phyloP scores from a whole-genome alignment of 1,140 invertebrate species.

The Drosophila nigrodunni region DNA sequence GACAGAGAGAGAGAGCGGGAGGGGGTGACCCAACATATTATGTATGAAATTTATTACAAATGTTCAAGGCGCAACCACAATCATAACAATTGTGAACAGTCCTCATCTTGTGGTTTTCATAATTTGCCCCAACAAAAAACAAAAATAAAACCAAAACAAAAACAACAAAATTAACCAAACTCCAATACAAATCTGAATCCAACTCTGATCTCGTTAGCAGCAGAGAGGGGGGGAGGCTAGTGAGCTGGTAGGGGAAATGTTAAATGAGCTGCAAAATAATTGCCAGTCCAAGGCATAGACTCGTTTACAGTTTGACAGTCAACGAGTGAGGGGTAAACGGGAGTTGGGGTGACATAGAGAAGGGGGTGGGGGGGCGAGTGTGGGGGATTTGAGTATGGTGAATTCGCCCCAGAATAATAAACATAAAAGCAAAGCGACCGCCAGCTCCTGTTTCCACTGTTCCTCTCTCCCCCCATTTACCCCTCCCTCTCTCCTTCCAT shows the following conservation, averaged over 20 bases:
- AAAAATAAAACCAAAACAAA: no score
- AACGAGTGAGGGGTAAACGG: neutral
- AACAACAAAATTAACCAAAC: constrained; percentile 9
- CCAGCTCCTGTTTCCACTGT: neutral
- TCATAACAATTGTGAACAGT: constrained; percentile 22
- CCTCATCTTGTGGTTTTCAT: constrained; percentile 43
- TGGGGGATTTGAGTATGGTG: no score
- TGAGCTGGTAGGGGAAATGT: constrained; percentile 36
- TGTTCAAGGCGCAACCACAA: constrained; percentile 7
- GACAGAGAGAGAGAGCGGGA: neutral
- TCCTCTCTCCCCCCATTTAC: neutral
- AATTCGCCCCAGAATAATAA: constrained; percentile 14
- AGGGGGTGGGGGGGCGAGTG: no score
- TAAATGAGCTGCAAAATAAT: constrained; percentile 70
- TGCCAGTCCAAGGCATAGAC: constrained; percentile 28
- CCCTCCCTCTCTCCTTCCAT: constrained; percentile 13
- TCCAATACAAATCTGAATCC: constrained; percentile 18
- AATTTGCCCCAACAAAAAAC: constrained; percentile 23
- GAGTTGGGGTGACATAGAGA: neutral
- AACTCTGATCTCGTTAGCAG: constrained; percentile 25
- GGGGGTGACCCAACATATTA: neutral
- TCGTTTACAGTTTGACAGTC: constrained; percentile 53
- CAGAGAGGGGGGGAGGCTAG: no score
- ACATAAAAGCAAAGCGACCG: constrained; percentile 14
- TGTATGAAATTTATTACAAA: constrained; percentile 38